A percentile compares a stretch with the other conserved stretches of the same genome.
These are phyloP conservation scores for Pangasius sanitwongsei DNA, from an alignment of 2,797 vertebrate species.

Conservation along the genomic window DNA sequence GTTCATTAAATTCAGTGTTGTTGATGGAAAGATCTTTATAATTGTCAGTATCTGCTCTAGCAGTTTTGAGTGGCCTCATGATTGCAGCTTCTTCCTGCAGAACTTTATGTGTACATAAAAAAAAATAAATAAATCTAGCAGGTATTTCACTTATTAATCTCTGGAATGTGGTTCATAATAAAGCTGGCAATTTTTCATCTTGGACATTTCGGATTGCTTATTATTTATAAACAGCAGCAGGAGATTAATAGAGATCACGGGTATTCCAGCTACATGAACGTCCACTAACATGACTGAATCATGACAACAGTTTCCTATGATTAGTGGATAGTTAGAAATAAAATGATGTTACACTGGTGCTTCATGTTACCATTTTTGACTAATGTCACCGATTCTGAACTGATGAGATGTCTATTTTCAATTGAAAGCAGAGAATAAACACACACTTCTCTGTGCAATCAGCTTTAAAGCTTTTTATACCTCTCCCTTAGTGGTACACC, in stretches of 20 bases:
- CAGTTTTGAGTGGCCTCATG: constrained; percentile 47
- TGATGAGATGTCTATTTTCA: background rate
- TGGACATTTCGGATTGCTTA: constrained; percentile 36
- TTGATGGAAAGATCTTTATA: constrained; percentile 57
- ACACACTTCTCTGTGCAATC: background rate
- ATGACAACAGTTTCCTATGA: background rate
- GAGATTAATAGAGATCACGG: background rate
- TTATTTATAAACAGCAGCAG: background rate
- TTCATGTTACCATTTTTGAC: background rate
- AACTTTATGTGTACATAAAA: constrained; percentile 57
- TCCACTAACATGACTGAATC: background rate
- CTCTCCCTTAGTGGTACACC: background rate
- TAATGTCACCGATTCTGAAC: background rate
- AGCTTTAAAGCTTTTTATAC: background rate
- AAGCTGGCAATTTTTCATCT: constrained; percentile 81
- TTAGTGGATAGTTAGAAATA: background rate
- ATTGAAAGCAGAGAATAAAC: background rate
- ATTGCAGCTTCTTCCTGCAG: constrained; percentile 41
- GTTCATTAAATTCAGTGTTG: constrained; percentile 58
- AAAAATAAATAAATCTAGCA: constrained; percentile 42
- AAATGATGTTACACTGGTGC: background rate
- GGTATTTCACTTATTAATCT: constrained; percentile 74
- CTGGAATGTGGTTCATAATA: constrained; percentile 82
- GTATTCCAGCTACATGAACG: no score
- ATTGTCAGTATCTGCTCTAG: constrained; percentile 59